Evolutionary conservation across 2,113 vertebrate species (phyloP).

Genomic region (Marcusenius ussheri): DNA sequence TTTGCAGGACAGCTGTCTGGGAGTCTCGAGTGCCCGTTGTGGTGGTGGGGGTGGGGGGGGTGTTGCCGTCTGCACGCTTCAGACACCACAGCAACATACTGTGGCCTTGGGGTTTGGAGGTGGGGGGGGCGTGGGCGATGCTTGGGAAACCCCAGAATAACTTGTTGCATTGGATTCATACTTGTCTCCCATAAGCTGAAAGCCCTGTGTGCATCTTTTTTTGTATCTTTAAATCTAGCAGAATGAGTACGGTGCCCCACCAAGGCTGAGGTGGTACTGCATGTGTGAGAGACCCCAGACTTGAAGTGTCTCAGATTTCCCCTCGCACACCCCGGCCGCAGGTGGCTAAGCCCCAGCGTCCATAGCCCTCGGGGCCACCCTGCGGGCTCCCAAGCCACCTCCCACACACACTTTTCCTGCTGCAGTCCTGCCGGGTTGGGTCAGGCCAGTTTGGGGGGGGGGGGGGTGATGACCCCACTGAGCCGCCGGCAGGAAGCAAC

Average conservation of each 20-base stretch:
- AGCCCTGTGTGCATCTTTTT: not conserved
- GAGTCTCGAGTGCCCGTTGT: not conserved
- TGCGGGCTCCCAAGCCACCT: not conserved
- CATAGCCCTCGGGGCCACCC: not conserved
- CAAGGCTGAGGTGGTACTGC: not conserved
- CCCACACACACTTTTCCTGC: not conserved
- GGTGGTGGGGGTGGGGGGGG: not conserved
- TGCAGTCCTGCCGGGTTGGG: not conserved
- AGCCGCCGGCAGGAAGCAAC: not conserved
- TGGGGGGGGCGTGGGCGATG: not conserved
- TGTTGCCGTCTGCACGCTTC: not conserved
- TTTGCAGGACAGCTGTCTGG: not conserved
- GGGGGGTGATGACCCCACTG: not conserved
- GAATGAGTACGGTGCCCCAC: not conserved
- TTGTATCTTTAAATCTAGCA: not conserved
- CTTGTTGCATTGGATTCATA: not conserved
- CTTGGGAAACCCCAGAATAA: not conserved
- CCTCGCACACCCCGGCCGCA: not conserved
- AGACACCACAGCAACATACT: not conserved
- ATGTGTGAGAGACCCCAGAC: not conserved
- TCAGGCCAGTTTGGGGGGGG: not conserved
- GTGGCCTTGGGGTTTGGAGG: not conserved
- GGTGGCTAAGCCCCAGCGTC: not conserved
- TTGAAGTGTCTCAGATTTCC: not conserved
- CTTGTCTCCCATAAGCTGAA: not conserved